phyloP scores from a whole-genome alignment of 2,797 vertebrate genomes.

The Poliocrania exsul region DNA sequence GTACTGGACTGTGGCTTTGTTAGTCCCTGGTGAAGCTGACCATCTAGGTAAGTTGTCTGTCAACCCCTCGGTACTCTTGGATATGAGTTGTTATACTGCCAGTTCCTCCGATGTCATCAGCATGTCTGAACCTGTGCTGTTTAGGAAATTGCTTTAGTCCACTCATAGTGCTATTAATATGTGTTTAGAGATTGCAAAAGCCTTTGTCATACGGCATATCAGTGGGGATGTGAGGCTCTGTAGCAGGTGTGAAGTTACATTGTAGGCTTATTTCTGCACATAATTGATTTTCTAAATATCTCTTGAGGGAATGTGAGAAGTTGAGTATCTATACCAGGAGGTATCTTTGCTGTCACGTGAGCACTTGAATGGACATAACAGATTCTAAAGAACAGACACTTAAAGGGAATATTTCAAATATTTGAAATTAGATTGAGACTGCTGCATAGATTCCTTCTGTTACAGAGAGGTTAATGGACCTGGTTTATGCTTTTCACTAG shows the following conservation, averaged over 20 bases:
- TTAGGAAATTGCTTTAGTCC: not conserved
- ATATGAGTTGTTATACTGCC: not conserved
- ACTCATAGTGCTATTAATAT: not conserved
- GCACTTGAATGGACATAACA: not conserved
- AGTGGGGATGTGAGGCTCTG: not conserved
- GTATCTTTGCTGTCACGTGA: not conserved
- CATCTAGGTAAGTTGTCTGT: not conserved
- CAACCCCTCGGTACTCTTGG: not conserved
- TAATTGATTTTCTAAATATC: not conserved
- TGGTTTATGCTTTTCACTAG: not conserved
- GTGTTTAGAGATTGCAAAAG: not conserved
- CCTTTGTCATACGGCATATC: not conserved
- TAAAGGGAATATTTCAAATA: not conserved
- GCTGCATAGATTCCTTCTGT: not conserved
- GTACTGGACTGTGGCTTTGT: not conserved
- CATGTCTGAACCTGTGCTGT: not conserved
- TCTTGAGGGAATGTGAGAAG: not conserved
- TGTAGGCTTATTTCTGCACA: not conserved
- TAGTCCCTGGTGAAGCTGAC: not conserved
- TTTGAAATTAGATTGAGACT: not conserved
- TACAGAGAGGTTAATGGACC: not conserved
- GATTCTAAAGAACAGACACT: not conserved
- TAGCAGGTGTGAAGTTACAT: not conserved
- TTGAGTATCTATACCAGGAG: not conserved
- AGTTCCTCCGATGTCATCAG: not conserved